Percentiles rank a stretch among this genome's conserved stretches.
These are phyloP conservation scores for Anolis apletophallus DNA, from an alignment of 2,797 vertebrate genomes.

Conservation along the genomic window DNA sequence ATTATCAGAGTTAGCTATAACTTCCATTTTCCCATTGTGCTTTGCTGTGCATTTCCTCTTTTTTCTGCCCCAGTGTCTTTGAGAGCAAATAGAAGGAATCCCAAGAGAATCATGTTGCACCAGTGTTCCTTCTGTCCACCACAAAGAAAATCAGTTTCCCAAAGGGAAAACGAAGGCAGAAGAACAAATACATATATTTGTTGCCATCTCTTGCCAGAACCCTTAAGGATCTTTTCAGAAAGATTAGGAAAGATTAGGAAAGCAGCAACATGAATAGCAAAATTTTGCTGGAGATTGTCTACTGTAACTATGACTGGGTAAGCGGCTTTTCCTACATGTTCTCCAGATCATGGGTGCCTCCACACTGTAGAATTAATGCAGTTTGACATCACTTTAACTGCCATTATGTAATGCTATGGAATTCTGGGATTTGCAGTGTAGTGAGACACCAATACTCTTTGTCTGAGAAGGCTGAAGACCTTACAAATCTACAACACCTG, in stretches of 20 bases:
- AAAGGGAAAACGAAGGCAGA: neutral
- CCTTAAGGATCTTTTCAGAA: neutral
- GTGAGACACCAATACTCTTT: no score
- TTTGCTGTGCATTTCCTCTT: neutral
- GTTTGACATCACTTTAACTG: no score
- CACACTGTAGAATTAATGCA: no score
- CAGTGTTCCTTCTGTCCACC: neutral
- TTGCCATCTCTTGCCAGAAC: neutral
- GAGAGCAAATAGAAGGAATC: neutral
- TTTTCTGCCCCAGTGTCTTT: neutral
- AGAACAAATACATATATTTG: neutral
- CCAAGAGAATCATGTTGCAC: no score
- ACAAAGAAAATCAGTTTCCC: neutral
- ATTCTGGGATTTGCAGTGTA: no score
- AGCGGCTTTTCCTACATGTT: no score
- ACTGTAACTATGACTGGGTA: neutral
- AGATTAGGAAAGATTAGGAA: neutral
- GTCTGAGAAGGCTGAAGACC: no score
- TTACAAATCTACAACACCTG: no score
- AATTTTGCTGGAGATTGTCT: neutral
- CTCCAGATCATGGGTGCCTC: neutral
- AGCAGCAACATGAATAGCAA: neutral
- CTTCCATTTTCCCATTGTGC: neutral
- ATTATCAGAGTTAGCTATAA: neutral
- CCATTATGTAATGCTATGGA: no score